Percentiles rank a stretch among this genome's conserved stretches.
phyloP scores from a whole-genome alignment of 2,888 invertebrate species.

The Pardosa pseudoannulata region DNA sequence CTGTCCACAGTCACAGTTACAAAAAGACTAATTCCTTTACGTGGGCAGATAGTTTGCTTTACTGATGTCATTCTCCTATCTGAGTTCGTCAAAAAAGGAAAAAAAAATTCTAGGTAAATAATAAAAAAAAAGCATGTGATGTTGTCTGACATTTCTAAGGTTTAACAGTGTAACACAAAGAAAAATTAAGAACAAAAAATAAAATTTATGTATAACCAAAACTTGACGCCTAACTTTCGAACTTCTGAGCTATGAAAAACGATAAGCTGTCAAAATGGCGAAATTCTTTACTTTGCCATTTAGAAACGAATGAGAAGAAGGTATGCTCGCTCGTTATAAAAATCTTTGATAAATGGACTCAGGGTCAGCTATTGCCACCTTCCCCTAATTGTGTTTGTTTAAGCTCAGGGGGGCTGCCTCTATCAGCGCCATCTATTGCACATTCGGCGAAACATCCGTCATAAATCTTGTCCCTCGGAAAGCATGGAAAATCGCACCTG shows the following conservation, averaged over 20 bases:
- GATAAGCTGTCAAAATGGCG: slow-evolving; percentile 69
- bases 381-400: slow-evolving; percentile 72
- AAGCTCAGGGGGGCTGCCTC: slow-evolving; percentile 59
- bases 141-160: slow-evolving; percentile 44
- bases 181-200: slow-evolving; percentile 11
- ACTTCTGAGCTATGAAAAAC: slow-evolving; percentile 59
- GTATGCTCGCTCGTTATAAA: slow-evolving; percentile 54
- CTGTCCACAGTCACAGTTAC: neutral
- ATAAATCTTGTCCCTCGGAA: slow-evolving; percentile 50
- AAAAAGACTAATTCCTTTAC: neutral
- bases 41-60: slow-evolving; percentile 12
- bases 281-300: slow-evolving; percentile 63
- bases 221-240: slow-evolving; percentile 27
- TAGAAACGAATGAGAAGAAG: slow-evolving; percentile 39
- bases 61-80: neutral
- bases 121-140: slow-evolving; percentile 20
- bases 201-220: slow-evolving; percentile 5
- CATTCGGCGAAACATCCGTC: slow-evolving; percentile 59
- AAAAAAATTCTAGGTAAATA: neutral
- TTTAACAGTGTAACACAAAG: slow-evolving; percentile 29
- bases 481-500: slow-evolving; percentile 48
- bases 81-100: neutral
- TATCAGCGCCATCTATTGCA: slow-evolving; percentile 71
- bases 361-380: slow-evolving; percentile 69
- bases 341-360: slow-evolving; percentile 65